A percentile compares a stretch with the other conserved stretches of the same genome.
These are phyloP conservation scores for Arothron firmamentum DNA, from an alignment of 2,113 vertebrate species.

Conservation along the genomic window DNA sequence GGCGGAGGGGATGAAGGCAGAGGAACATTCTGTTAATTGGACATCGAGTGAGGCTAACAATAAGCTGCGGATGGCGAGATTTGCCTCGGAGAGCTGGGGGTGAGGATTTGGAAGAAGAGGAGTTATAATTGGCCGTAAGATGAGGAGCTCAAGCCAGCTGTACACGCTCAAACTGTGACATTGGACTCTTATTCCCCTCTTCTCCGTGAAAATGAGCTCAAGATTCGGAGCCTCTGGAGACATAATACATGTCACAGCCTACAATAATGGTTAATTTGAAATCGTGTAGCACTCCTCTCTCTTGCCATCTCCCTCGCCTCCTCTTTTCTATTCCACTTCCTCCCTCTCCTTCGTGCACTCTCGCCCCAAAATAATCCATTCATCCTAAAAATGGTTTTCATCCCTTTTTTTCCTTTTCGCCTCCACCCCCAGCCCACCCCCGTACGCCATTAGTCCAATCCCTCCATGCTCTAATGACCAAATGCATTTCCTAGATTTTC, in stretches of 20 bases:
- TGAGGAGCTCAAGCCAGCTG: constrained; percentile 69
- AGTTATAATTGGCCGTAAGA: constrained; percentile 73
- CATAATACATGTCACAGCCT: constrained; percentile 74
- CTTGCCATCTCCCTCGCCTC: constrained; percentile 31
- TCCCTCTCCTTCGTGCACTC: constrained; percentile 11
- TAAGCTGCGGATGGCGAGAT: constrained; percentile 63
- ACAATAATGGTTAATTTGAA: constrained; percentile 78
- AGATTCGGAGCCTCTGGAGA: constrained; percentile 71
- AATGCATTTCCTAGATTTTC: constrained; percentile 74
- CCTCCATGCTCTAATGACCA: constrained; percentile 66
- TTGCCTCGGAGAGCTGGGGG: constrained; percentile 58
- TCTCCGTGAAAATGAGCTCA: constrained; percentile 75
- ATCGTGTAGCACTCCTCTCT: constrained; percentile 68
- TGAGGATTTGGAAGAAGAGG: constrained; percentile 64
- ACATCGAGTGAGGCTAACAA: constrained; percentile 65
- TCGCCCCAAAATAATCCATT: constrained; percentile 65
- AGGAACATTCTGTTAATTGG: constrained; percentile 70
- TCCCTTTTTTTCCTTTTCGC: constrained; percentile 29
- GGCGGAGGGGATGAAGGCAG: constrained; percentile 21
- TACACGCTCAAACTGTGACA: constrained; percentile 66
- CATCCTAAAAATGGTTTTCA: constrained; percentile 70
- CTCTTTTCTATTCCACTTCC: constrained; percentile 6
- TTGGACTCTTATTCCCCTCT: constrained; percentile 64
- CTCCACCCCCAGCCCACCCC: constrained; percentile 58
- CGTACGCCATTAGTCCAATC: constrained; percentile 65